Base-by-base conservation (phyloP, 2,113 vertebrate species). In the Oreotrochilus melanogaster region DNA sequence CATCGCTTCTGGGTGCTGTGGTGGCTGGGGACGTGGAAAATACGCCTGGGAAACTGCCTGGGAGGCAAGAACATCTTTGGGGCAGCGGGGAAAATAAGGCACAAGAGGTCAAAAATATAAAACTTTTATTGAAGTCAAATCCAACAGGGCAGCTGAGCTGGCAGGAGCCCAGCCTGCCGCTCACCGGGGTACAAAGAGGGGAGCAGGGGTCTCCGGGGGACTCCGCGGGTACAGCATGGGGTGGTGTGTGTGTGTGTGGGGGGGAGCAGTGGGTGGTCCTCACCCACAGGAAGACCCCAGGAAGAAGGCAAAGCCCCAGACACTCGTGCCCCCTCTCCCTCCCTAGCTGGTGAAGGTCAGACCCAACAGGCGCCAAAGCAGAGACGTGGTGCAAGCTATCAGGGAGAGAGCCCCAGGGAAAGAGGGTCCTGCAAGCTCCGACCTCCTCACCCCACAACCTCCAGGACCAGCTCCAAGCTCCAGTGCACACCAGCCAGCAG, bases 91-190 rank as follows among this genome's bases (percentile, higher is more conserved):
- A 97, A 97, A 98, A 98, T 94, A 98, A 98, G 95, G 97, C 98
- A 97, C 96, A 96, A 96, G 47, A 1, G 96, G 96, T 97, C 92
- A 98, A 98, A 98, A 98, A 98, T 97, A 98, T 95, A 98, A 94
- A 98, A 97, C 95, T 98, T 98, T 98, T 98, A 98, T 98, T 98
- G 93, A 96, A 97, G 86, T 92, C 74, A 89, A 72, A 93, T 92
- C 81, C 90, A 95, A 96, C 48, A 81, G 94, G 75, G 86, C 90
- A 94, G 91, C 73, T 94, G 91, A 96, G 91, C 81, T 82, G 76
- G 89, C 91, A 93, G 91, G 84, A 91, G 79, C 82, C 92, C 88
- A 91, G 95, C 95, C 94, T 93, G 96, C 95, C 91, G 1, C 62
- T 82, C 35, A 75, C 18, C 0, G 5, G 94, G 93, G n/a, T 92